A percentile compares a stretch with the other conserved stretches of the same genome.
Conservation (phyloP, 1,140 invertebrate species). For the Pygmarrhopalites habei region DNA sequence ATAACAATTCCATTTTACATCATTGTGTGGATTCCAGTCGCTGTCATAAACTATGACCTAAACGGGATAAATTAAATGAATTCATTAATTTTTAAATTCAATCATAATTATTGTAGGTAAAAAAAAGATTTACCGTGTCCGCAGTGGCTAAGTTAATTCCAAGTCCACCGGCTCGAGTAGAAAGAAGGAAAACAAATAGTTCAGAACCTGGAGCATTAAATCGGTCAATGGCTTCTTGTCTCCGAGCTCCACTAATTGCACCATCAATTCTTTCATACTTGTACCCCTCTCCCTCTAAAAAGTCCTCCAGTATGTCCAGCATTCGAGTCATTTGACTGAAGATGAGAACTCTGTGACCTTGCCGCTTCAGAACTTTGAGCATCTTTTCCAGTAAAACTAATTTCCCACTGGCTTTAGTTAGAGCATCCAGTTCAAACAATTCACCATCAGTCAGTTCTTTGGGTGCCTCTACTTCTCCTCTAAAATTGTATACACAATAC, state of each 20-base stretch:
- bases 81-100: no score
- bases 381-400: constrained; percentile 89
- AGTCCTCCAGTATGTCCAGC: constrained; percentile 98
- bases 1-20: no score
- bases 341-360: constrained; percentile 93
- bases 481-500: no score
- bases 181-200: constrained; percentile 95
- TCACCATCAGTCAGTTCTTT: constrained; percentile 59
- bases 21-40: constrained; percentile 54
- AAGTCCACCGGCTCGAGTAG: constrained; percentile 93
- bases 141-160: constrained; percentile 99
- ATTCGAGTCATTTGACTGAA: constrained; percentile 99
- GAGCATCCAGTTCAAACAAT: constrained; percentile 70
- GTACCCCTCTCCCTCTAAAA: constrained; percentile 92
- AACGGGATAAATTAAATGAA: constrained; percentile 48
- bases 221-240: constrained; percentile 98
- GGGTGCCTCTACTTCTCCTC: constrained; percentile 83
- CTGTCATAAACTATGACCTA: no score
- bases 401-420: constrained; percentile 96
- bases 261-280: constrained; percentile 99
- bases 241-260: constrained; percentile 83
- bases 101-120: constrained; percentile 99
- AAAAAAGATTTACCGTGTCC: constrained; percentile 98
- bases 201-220: constrained; percentile 63
- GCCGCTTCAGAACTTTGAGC: constrained; percentile 79